A percentile compares a stretch with the other conserved stretches of the same genome.
Evolutionary conservation across 2,797 vertebrate species (phyloP).

Genomic region (Acanthurus leucopareius): DNA sequence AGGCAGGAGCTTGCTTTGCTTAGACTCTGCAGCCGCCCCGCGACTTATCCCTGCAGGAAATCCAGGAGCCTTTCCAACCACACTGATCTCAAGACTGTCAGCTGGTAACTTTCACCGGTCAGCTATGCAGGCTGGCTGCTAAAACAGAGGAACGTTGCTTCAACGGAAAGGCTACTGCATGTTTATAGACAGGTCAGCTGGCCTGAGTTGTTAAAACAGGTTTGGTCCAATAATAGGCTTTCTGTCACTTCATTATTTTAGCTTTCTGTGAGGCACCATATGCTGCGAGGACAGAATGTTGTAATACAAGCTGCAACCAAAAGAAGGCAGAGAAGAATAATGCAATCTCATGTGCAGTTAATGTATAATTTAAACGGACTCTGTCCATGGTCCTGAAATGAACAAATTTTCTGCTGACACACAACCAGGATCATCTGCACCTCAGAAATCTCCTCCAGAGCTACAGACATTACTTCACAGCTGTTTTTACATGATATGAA

Average conservation of each 20-base stretch:
- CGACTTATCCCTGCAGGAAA: constrained; percentile 36
- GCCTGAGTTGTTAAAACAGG: constrained; percentile 36
- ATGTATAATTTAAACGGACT: constrained; percentile 19
- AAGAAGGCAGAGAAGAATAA: constrained; percentile 18
- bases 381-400: constrained; percentile 73
- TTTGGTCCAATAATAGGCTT: constrained; percentile 48
- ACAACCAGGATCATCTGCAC: neutral
- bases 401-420: neutral
- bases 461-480: neutral
- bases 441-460: neutral
- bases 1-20: constrained; percentile 3
- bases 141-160: constrained; percentile 17
- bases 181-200: constrained; percentile 50
- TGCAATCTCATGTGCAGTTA: constrained; percentile 11
- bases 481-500: neutral
- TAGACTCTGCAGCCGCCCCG: constrained; percentile 23
- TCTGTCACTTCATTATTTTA: constrained; percentile 39
- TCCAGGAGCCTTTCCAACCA: constrained; percentile 37
- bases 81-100: constrained; percentile 52
- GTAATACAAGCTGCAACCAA: constrained; percentile 11
- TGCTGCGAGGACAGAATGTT: constrained; percentile 20
- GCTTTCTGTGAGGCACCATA: constrained; percentile 48
- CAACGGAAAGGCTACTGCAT: constrained; percentile 32
- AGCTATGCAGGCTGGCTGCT: constrained; percentile 41
- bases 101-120: constrained; percentile 40